Evolutionary conservation across 2,797 vertebrate genomes (phyloP).

Genomic region (Nannoperca obscura): DNA sequence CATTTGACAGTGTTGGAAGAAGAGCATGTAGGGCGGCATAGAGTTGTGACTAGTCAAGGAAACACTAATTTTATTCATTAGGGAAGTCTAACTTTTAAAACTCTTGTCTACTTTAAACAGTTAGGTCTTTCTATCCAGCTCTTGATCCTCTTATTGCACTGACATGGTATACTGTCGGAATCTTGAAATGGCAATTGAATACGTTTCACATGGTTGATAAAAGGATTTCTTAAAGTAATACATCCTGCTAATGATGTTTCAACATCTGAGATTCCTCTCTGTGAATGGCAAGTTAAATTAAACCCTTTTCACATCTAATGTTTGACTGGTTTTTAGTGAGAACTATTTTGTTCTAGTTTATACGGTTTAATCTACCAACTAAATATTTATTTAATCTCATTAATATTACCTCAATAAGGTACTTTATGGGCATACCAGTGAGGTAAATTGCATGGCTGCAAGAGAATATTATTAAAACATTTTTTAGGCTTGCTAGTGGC

Average conservation of each 20-base stretch:
- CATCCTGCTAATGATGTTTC: conserved; percentile 53
- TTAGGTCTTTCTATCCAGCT: background rate
- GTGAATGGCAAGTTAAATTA: conserved; percentile 34
- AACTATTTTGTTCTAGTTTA: conserved; percentile 21
- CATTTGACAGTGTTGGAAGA: conserved; percentile 10
- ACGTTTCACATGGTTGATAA: conserved; percentile 38
- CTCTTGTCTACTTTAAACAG: background rate
- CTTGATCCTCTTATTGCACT: conserved; percentile 4
- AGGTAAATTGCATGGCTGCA: background rate
- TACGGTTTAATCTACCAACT: conserved; percentile 25
- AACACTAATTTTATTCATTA: conserved; percentile 3
- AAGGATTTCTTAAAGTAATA: conserved; percentile 30
- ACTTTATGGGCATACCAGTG: conserved; percentile 6
- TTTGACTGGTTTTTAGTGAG: conserved; percentile 9
- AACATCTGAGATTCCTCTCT: conserved; percentile 26
- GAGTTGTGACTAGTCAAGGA: conserved; percentile 6
- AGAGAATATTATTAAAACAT: background rate
- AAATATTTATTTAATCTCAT: conserved; percentile 5
- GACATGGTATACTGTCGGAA: conserved; percentile 12
- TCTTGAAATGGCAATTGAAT: conserved; percentile 18
- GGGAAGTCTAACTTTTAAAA: conserved; percentile 15
- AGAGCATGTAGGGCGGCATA: conserved; percentile 22
- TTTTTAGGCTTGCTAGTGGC: background rate
- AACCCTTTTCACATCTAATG: conserved; percentile 27
- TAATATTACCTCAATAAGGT: conserved; percentile 18